These are phyloP conservation scores for Vidua macroura DNA, from an alignment of 2,113 vertebrate species.

Conservation along the genomic window DNA sequence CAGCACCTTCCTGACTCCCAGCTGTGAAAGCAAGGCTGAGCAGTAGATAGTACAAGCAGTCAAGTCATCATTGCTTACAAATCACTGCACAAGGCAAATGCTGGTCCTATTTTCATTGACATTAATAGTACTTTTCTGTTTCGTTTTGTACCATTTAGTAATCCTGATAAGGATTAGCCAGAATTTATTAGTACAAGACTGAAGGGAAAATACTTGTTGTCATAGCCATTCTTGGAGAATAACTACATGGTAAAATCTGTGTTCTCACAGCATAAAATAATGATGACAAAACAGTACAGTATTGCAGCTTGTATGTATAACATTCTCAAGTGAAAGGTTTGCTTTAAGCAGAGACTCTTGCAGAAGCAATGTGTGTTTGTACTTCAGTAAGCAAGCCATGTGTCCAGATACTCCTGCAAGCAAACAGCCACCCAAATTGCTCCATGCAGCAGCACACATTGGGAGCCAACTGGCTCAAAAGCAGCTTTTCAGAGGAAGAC, in stretches of 20 bases:
- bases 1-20: background rate
- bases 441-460: background rate
- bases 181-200: background rate
- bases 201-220: background rate
- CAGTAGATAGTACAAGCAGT: background rate
- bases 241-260: background rate
- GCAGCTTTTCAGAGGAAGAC: background rate
- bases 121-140: background rate
- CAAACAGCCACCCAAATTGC: background rate
- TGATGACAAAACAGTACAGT: background rate
- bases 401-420: background rate
- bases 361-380: background rate
- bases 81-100: background rate
- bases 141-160: slow-evolving; percentile 11
- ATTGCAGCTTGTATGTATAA: background rate
- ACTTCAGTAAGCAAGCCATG: background rate
- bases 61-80: background rate
- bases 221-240: background rate
- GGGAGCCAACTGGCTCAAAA: background rate
- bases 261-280: background rate
- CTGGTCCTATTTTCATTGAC: background rate
- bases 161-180: background rate
- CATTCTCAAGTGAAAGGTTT: background rate
- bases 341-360: background rate
- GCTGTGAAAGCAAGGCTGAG: background rate